Conservation (phyloP, 2,888 invertebrate species). For the Eupithecia subfuscata region DNA sequence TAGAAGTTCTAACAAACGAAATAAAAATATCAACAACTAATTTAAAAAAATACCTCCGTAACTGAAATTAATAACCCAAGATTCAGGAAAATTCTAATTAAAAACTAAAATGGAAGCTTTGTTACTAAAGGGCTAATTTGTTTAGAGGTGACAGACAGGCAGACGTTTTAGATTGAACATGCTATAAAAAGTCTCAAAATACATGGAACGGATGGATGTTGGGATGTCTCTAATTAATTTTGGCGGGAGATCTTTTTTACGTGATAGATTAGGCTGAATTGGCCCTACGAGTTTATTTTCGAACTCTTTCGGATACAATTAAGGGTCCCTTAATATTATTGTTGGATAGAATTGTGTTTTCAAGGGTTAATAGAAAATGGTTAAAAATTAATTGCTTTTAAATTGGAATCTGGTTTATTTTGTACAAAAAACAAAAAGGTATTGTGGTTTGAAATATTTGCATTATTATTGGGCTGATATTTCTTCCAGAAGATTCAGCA, state of each 20-base stretch:
- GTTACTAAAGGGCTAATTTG: slow-evolving; percentile 11
- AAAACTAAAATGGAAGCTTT: background rate
- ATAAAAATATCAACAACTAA: background rate
- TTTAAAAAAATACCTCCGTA: background rate
- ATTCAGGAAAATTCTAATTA: slow-evolving; percentile 16
- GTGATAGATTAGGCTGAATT: slow-evolving; percentile 8
- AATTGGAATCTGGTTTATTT: background rate
- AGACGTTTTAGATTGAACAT: slow-evolving; percentile 12
- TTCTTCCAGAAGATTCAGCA: too few relatives aligned
- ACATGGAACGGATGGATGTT: slow-evolving; percentile 7
- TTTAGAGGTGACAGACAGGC: slow-evolving; percentile 19
- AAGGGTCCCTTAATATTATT: background rate
- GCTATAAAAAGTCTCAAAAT: background rate
- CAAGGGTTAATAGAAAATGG: slow-evolving; percentile 2
- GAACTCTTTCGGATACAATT: slow-evolving; percentile 16
- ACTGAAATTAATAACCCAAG: background rate
- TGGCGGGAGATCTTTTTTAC: slow-evolving; percentile 12
- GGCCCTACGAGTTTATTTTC: slow-evolving; percentile 14
- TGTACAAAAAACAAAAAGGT: background rate
- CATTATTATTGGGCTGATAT: background rate
- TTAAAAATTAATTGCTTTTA: background rate
- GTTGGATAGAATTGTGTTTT: background rate
- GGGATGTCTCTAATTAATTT: slow-evolving; percentile 24
- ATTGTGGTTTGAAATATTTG: background rate
- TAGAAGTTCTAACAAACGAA: background rate